Conservation (phyloP, 2,797 vertebrate species). For the Trichosurus vulpecula region DNA sequence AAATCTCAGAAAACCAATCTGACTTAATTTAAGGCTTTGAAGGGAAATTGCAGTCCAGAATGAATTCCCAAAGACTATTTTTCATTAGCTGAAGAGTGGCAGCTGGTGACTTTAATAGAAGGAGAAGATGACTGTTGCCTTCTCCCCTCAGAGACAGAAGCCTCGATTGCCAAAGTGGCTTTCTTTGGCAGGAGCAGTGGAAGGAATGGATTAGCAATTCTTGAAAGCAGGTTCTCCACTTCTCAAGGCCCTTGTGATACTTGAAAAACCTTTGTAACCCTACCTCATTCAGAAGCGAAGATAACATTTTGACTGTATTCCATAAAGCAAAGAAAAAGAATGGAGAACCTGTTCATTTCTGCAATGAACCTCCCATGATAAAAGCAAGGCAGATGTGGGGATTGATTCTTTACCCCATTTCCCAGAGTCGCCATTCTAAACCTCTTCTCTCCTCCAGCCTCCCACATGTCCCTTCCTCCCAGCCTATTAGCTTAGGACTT, state of each 20-base stretch:
- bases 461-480: background rate
- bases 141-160: background rate
- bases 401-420: background rate
- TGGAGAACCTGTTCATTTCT: constrained; percentile 39
- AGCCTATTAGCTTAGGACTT: background rate
- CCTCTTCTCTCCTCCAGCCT: background rate
- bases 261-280: constrained; percentile 37
- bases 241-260: background rate
- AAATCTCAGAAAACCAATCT: constrained; percentile 36
- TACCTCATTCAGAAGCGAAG: constrained; percentile 60
- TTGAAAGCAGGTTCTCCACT: constrained; percentile 54
- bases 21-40: constrained; percentile 66
- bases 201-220: constrained; percentile 3
- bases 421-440: background rate
- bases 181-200: constrained; percentile 45
- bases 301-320: constrained; percentile 40
- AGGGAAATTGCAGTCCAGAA: constrained; percentile 55
- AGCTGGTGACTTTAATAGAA: constrained; percentile 54
- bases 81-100: constrained; percentile 36
- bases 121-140: constrained; percentile 46
- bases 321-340: constrained; percentile 36
- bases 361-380: background rate
- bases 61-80: constrained; percentile 55
- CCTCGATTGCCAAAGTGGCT: constrained; percentile 12
- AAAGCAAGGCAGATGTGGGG: background rate